Evolutionary conservation across 1,140 invertebrate species (phyloP), one percentile per base, ranked within the genome.

Genomic region (Zaprionus camerounensis): DNA sequence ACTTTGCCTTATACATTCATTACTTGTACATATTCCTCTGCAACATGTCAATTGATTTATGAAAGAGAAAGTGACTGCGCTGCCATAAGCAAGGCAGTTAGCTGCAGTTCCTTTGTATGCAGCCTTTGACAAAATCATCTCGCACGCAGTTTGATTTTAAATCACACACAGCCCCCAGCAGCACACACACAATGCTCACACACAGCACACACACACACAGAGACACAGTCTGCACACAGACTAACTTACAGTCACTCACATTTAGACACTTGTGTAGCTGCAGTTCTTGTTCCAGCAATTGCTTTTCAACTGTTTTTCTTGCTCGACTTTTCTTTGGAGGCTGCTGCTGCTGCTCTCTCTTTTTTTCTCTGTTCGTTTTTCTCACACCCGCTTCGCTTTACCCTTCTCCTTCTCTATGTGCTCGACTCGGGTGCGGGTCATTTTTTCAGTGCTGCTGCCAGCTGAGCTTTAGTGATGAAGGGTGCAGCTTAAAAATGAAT

Each of bases 401-500:
- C n/a, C 17, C 41, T 44, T 17, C n/a, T 62, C 73, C 68, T 69
- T 68, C 64, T 51, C 57, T 51, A 38, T 20, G 34, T 65, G 53
- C 58, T 70, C 46, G 65, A 56, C 64, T 73, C 9, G 31, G 36
- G 1, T 61, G 69, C 46, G 56, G 78, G 53, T 44, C 63, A 76
- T 69, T 80, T 65, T 76, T 79, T 59, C 26, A 58, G 22, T 34
- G 64, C 76, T 66, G 63, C 80, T 79, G 84, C 58, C 79, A 82
- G 79, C 85, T 82, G 81, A 84, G 85, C 85, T 90, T 88, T 90
- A 81, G 76, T 88, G 85, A 90, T 90, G 85, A 88, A 88, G 85
- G 85, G 81, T 77, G 85, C 76, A 90, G 85, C 85, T 90, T 90
- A 90, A 90, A 90, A 90, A 90, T 90, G 85, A 90, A 90, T 90